Percentiles rank a stretch among this genome's conserved stretches.
Conservation (phyloP, 2,888 invertebrate species). For the Kryphioiulus occultus region DNA sequence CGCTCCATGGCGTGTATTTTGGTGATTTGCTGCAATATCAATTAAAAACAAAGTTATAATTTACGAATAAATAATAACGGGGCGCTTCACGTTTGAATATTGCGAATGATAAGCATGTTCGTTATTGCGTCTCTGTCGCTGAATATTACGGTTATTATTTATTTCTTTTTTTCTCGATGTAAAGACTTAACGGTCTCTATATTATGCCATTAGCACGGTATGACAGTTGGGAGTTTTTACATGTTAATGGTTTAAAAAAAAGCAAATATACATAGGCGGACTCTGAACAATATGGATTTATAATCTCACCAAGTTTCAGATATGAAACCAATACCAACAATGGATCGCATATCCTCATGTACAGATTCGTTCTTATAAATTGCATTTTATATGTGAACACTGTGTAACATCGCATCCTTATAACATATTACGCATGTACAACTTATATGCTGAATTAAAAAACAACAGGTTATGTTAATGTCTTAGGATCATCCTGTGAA, state of each 20-base stretch:
- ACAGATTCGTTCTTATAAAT: too few relatives aligned
- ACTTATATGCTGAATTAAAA: too few relatives aligned
- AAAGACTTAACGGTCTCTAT: conserved; percentile 31
- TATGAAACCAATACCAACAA: neutral
- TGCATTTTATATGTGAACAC: too few relatives aligned
- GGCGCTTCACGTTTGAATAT: conserved; percentile 33
- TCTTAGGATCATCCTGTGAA: too few relatives aligned
- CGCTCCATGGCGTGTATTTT: neutral
- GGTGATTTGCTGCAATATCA: conserved; percentile 27
- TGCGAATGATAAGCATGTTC: neutral
- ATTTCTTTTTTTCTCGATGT: neutral
- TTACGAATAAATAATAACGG: conserved; percentile 39
- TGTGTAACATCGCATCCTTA: too few relatives aligned
- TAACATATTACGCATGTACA: too few relatives aligned
- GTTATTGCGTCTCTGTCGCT: neutral
- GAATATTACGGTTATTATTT: conserved; percentile 6
- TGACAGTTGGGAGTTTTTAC: conserved; percentile 12
- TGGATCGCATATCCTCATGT: neutral
- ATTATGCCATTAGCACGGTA: conserved; percentile 40
- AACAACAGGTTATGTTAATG: too few relatives aligned
- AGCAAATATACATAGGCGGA: neutral
- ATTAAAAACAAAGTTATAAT: conserved; percentile 40
- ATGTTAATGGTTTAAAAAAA: neutral
- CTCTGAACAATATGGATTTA: neutral
- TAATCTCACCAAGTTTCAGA: neutral